phyloP scores from a whole-genome alignment of 2,888 invertebrate genomes.

The Mystacides longicornis region DNA sequence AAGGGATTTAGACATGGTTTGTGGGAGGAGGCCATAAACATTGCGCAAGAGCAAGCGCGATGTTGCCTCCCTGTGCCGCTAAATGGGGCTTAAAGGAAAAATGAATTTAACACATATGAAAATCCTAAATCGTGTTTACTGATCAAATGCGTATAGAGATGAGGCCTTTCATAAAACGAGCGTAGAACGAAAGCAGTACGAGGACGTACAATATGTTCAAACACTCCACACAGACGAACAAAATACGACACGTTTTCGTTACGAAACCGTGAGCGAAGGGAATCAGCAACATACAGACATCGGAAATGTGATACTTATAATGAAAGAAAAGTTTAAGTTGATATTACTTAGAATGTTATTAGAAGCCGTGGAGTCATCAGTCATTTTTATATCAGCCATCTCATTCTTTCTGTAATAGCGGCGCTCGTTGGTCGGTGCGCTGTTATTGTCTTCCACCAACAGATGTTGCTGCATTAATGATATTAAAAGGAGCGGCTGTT shows the following conservation, averaged over 20 bases:
- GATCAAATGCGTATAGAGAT: too few species aligned
- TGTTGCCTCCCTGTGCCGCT: too few species aligned
- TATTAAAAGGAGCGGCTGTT: too few species aligned
- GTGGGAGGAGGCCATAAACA: too few species aligned
- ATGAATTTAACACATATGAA: too few species aligned
- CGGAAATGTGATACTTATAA: background rate
- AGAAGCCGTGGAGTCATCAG: background rate
- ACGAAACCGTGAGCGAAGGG: too few species aligned
- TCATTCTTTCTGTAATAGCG: background rate
- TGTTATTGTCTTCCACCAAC: background rate
- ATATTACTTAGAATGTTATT: background rate
- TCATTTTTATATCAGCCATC: background rate
- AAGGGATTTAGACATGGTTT: too few species aligned
- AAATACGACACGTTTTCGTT: background rate
- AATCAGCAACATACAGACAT: background rate
- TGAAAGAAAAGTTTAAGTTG: background rate
- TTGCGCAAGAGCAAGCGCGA: too few species aligned
- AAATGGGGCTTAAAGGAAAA: too few species aligned
- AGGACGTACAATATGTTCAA: background rate
- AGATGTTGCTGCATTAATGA: background rate
- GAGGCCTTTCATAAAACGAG: too few species aligned
- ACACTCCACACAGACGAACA: background rate
- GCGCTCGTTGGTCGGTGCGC: background rate
- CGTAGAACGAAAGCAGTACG: too few species aligned
- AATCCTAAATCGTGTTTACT: too few species aligned